These are phyloP conservation scores for Dysdera silvatica DNA, from an alignment of 1,140 invertebrate species.

Conservation along the genomic window DNA sequence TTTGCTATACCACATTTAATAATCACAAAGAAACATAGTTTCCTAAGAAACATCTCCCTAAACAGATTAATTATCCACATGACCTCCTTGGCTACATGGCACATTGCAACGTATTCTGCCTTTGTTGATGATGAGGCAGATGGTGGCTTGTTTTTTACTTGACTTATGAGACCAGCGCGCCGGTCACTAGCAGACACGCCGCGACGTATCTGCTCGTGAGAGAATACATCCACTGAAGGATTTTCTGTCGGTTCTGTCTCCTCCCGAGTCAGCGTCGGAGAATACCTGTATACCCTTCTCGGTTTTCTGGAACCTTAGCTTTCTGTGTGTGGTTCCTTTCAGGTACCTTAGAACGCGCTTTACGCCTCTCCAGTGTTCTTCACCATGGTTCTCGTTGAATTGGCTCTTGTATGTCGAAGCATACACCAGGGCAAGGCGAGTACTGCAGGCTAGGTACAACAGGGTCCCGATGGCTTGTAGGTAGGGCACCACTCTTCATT, in stretches of 20 bases:
- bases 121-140: constrained; percentile 46
- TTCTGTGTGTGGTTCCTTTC: constrained; percentile 32
- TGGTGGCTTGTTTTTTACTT: constrained; percentile 47
- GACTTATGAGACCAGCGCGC: constrained; percentile 48
- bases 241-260: constrained; percentile 29
- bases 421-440: constrained; percentile 47
- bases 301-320: neutral
- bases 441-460: constrained; percentile 42
- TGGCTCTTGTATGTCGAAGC: constrained; percentile 45
- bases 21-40: no score
- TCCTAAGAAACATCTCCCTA: neutral
- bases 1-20: no score
- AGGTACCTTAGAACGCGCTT: constrained; percentile 34
- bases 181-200: constrained; percentile 36
- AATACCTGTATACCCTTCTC: neutral
- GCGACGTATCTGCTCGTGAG: no score
- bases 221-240: constrained; percentile 41
- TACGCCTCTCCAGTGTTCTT: constrained; percentile 38
- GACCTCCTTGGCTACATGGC: constrained; percentile 41
- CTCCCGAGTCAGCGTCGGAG: constrained; percentile 14
- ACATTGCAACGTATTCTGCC: constrained; percentile 45
- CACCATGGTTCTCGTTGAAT: constrained; percentile 38
- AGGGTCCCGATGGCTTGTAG: constrained; percentile 34
- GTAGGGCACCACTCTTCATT: constrained; percentile 31
- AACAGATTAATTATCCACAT: constrained; percentile 38